phyloP scores from a whole-genome alignment of 2,113 vertebrate genomes.

The Oreochromis tanganicae region DNA sequence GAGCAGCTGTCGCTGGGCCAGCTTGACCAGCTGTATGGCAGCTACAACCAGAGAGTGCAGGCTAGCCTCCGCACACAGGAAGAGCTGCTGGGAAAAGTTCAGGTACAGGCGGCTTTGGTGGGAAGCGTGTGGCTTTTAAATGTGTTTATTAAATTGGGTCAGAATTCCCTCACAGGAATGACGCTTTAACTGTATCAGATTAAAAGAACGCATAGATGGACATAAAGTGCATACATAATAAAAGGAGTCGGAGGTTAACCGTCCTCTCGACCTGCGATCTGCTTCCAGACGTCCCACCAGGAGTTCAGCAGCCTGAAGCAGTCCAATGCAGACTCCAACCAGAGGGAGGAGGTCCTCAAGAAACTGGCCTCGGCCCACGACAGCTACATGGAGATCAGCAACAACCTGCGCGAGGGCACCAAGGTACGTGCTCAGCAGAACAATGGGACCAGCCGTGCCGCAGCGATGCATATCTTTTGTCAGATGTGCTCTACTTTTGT shows the following conservation, averaged over 20 bases:
- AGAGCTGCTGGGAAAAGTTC: constrained; percentile 83
- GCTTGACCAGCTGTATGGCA: constrained; percentile 85
- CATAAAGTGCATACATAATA: neutral
- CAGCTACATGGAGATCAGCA: constrained; percentile 92
- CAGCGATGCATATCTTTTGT: neutral
- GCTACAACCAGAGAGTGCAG: constrained; percentile 85
- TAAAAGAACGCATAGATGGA: neutral
- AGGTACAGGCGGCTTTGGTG: constrained; percentile 40
- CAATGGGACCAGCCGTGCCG: neutral
- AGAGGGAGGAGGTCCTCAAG: constrained; percentile 95
- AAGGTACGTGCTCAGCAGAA: constrained; percentile 75
- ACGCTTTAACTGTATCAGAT: neutral
- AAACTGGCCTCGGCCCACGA: constrained; percentile 95
- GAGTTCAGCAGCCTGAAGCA: constrained; percentile 96
- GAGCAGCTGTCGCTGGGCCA: constrained; percentile 86
- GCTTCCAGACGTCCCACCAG: constrained; percentile 82
- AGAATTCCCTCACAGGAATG: neutral
- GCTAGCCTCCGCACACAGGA: constrained; percentile 86
- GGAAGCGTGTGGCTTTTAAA: neutral
- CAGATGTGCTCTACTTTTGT: neutral
- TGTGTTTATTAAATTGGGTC: neutral
- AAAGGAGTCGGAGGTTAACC: neutral
- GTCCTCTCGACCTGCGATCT: neutral
- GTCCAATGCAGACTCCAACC: constrained; percentile 88
- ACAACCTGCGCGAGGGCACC: constrained; percentile 92